Evolutionary conservation across 2,113 vertebrate species (phyloP).

Genomic region (Dasyornis broadbenti): DNA sequence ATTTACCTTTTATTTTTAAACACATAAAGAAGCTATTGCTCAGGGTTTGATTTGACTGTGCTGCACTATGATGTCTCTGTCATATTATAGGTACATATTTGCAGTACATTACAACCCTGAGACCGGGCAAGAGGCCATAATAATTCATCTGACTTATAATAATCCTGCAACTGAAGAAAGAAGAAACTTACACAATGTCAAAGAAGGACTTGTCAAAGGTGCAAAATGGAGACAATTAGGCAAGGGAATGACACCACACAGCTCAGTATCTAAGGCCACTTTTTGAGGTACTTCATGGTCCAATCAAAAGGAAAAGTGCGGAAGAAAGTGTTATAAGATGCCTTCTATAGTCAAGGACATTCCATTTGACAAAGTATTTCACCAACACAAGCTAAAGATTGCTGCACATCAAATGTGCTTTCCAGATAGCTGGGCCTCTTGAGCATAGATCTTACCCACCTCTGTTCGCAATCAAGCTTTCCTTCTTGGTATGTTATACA

Average conservation of each 20-base stretch:
- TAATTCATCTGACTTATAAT: neutral
- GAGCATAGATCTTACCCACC: neutral
- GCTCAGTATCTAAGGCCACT: neutral
- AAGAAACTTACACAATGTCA: neutral
- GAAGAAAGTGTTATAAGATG: neutral
- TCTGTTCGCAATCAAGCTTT: neutral
- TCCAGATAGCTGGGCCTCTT: neutral
- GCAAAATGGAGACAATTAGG: neutral
- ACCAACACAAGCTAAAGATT: neutral
- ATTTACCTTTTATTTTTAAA: slow-evolving; percentile 6
- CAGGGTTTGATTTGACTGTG: neutral
- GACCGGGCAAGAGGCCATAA: neutral
- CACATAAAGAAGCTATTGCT: neutral
- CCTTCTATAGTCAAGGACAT: neutral
- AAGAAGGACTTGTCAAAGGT: neutral
- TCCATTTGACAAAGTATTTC: neutral
- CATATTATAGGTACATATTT: neutral
- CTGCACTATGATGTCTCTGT: neutral
- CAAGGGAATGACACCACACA: neutral
- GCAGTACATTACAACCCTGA: neutral
- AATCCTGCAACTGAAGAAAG: neutral
- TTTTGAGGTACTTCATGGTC: neutral
- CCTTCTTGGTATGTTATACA: neutral
- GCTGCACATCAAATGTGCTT: neutral
- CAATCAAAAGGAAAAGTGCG: neutral